A percentile compares a stretch with the other conserved stretches of the same genome.
These are phyloP conservation scores for Hydrolagus colliei DNA, from an alignment of 2,797 vertebrate species.

Conservation along the genomic window DNA sequence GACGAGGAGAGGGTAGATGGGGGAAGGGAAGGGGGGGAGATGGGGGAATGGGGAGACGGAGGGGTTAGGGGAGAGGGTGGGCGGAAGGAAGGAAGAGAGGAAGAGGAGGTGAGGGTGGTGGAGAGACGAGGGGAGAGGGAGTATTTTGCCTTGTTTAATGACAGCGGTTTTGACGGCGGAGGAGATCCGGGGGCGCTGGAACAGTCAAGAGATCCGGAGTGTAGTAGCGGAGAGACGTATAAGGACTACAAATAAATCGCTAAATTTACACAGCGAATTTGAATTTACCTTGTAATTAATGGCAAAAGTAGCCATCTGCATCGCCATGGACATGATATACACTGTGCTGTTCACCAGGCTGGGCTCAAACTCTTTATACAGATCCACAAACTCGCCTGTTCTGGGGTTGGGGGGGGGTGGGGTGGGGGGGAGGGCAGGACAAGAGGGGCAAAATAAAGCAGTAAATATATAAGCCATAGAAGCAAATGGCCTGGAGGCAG, in stretches of 20 bases:
- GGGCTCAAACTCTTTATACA: constrained; percentile 92
- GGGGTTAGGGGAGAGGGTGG: too few species aligned
- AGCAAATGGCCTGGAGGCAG: too few species aligned
- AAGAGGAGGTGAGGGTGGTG: background rate
- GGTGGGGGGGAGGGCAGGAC: background rate
- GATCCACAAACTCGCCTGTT: constrained; percentile 77
- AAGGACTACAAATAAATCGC: too few species aligned
- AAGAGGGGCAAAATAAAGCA: too few species aligned
- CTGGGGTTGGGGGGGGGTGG: constrained; percentile 48
- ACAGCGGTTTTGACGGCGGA: too few species aligned
- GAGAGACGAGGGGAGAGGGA: background rate
- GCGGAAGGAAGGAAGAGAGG: background rate
- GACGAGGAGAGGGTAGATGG: too few species aligned
- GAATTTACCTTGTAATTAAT: constrained; percentile 89
- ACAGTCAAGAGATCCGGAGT: fast-evolving
- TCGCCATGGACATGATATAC: constrained; percentile 98
- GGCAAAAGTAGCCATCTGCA: constrained; percentile 97
- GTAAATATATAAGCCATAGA: background rate
- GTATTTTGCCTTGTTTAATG: background rate
- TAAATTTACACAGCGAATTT: too few species aligned
- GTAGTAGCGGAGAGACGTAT: background rate
- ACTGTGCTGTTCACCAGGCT: constrained; percentile 95
- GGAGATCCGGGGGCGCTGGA: too few species aligned
- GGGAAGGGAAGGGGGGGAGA: too few species aligned
- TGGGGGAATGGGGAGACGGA: too few species aligned